Conservation (phyloP, 2,797 vertebrate species). For the Chaenodraco wilsoni region DNA sequence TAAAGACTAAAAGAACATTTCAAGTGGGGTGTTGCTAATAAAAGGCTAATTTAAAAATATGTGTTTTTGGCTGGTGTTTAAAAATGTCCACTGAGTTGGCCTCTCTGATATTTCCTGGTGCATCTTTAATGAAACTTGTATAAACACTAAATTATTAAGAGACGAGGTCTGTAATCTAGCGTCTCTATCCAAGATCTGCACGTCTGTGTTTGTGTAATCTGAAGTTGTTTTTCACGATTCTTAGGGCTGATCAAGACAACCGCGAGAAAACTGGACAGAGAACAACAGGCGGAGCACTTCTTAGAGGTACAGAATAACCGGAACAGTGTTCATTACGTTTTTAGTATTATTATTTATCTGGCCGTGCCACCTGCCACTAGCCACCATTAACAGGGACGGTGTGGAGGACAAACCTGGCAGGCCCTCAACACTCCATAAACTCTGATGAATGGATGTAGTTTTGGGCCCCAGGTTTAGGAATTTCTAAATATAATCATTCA, state of each 20-base stretch:
- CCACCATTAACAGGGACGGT: constrained; percentile 66
- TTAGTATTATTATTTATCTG: constrained; percentile 73
- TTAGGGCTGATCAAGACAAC: constrained; percentile 95
- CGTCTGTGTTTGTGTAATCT: constrained; percentile 7
- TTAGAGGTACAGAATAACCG: constrained; percentile 88
- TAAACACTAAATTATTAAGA: background rate
- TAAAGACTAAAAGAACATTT: too few relatives aligned
- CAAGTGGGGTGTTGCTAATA: too few relatives aligned
- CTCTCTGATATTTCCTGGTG: too few relatives aligned
- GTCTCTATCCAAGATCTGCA: background rate
- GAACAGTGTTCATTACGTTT: constrained; percentile 36
- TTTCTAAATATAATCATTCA: constrained; percentile 80
- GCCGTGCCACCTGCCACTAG: constrained; percentile 66
- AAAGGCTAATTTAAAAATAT: too few relatives aligned
- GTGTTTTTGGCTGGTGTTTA: too few relatives aligned
- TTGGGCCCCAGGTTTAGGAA: constrained; percentile 68
- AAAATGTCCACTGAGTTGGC: too few relatives aligned
- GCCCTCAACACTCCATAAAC: constrained; percentile 73
- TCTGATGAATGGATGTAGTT: constrained; percentile 76
- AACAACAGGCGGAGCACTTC: constrained; percentile 95
- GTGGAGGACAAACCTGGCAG: constrained; percentile 72
- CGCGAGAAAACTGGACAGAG: constrained; percentile 93
- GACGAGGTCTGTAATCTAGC: background rate
- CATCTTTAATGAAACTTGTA: constrained; percentile 1
- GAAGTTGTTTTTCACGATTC: constrained; percentile 50